These are phyloP conservation scores for Yoshiicerus persimilis DNA, from an alignment of 1,140 invertebrate species.

Conservation along the genomic window DNA sequence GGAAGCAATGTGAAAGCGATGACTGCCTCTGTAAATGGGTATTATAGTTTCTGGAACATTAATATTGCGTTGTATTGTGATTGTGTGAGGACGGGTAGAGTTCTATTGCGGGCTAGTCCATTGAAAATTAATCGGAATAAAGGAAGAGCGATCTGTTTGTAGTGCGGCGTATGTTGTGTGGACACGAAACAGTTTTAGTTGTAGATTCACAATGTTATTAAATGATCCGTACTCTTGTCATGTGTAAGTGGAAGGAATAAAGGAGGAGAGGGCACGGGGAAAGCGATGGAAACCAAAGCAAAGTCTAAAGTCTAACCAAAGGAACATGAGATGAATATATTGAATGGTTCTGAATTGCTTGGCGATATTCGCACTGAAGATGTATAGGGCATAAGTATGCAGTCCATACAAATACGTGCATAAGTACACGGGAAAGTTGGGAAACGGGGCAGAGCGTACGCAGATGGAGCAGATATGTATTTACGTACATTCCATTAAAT, in stretches of 20 bases:
- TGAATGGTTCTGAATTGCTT: constrained; percentile 3
- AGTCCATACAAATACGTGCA: background rate
- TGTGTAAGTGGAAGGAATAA: background rate
- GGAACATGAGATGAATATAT: constrained; percentile 20
- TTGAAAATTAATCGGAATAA: constrained; percentile 19
- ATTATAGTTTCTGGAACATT: background rate
- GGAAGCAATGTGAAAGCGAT: background rate
- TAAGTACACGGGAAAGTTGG: background rate
- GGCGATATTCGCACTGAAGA: background rate
- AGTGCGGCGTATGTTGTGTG: background rate
- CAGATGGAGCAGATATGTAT: background rate
- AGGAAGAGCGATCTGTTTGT: background rate
- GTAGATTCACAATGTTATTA: background rate
- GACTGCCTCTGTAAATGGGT: background rate
- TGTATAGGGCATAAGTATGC: background rate
- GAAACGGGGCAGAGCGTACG: background rate
- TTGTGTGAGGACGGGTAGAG: background rate
- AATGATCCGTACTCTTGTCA: constrained; percentile 16
- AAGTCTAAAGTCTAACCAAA: background rate
- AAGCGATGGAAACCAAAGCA: background rate
- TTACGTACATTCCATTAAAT: constrained; percentile 18
- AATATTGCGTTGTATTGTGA: background rate
- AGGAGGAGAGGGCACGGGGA: background rate
- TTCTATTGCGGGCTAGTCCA: background rate
- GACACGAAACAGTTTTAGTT: background rate